Base-by-base conservation (phyloP, 2,888 invertebrate species). In the Entomobrya multifasciata region DNA sequence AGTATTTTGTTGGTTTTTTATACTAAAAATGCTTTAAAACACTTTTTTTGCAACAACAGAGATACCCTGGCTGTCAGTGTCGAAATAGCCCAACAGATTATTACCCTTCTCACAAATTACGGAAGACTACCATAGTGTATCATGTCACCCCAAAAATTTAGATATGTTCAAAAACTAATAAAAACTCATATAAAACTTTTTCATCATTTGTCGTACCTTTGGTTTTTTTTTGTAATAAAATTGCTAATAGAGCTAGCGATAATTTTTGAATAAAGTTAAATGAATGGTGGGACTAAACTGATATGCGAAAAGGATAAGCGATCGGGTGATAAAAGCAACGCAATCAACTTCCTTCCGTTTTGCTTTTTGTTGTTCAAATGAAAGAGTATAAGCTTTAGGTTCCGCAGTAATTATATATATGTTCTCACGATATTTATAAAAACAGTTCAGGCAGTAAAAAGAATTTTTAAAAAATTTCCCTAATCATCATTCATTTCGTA, bases 341-440 rank as follows among this genome's bases (percentile, higher is more conserved):
- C 20, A 79, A 81, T 36, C 62, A 49, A 81, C 85, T 85, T 85
- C 85, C 85, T 85, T 85, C 85, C 85, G 85, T 77, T 82, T 30
- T 20, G 4, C 6, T 62, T 10, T 60, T 55, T 47, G 22, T 41
- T 44, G 60, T 25, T 15, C 36, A 36, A 65, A 70, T 52, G 25
- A 70, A 44, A 1, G 25, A 25, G 25, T 47, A 15, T n/a, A 13
- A 8, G 3, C 27, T 3, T 77, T 30, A 8, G 15, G 74, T 74
- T 57, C 57, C 57, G 41, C 77, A n/a, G 55, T 57, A 20, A 57
- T n/a, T n/a, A n/a, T n/a, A n/a, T n/a, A 36, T 17, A 10, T 77
- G 10, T 70, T 80, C 52, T 49, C 47, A 55, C 36, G 67, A 70
- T 70, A 79, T 79, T 11, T n/a, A n/a, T n/a, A n/a, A n/a, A n/a